These are phyloP conservation scores for Lycocorax pyrrhopterus DNA, from an alignment of 2,113 vertebrate genomes.

Conservation along the genomic window DNA sequence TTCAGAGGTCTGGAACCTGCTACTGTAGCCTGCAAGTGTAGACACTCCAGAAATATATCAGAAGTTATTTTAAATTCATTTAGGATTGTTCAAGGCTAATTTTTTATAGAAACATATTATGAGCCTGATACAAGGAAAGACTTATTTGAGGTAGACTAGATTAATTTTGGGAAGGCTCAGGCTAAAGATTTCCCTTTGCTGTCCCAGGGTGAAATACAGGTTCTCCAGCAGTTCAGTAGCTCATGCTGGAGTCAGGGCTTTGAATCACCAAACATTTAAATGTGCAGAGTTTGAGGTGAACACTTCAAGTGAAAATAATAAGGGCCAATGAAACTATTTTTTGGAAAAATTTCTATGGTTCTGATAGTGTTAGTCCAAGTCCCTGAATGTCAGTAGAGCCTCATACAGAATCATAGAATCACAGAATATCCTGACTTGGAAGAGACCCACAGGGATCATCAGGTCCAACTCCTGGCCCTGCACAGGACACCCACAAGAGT, in stretches of 20 bases:
- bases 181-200: neutral
- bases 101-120: neutral
- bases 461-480: fast-evolving
- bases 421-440: neutral
- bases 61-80: neutral
- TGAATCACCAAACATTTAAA: neutral
- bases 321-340: neutral
- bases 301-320: neutral
- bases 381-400: neutral
- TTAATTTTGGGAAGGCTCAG: neutral
- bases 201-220: neutral
- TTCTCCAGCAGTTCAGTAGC: neutral
- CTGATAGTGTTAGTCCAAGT: neutral
- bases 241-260: neutral
- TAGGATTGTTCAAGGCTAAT: neutral
- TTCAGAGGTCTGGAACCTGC: neutral
- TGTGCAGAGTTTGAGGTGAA: neutral
- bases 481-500: neutral
- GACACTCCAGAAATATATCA: neutral
- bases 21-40: neutral
- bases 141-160: neutral
- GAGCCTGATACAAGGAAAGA: neutral
- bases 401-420: neutral
- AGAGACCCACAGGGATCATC: fast-evolving
- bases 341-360: neutral